Conservation (phyloP, 35 echinoderm and acorn worm genomes). For the Heliocidaris erythrogramma region DNA sequence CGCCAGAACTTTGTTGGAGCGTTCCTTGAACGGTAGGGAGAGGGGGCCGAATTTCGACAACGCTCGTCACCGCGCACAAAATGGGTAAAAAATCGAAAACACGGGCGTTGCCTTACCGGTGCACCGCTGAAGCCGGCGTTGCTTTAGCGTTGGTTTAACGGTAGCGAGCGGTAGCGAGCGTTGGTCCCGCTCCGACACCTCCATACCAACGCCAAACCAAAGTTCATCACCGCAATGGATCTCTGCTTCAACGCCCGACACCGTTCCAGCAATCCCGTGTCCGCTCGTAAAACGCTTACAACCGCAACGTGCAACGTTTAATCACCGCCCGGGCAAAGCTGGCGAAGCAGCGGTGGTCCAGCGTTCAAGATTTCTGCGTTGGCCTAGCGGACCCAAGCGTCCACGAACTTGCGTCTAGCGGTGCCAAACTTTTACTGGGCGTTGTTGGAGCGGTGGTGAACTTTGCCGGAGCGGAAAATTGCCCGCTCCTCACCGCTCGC, state of each 20-base stretch:
- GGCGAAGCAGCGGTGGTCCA: constrained; percentile 24
- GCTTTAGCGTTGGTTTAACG: constrained; percentile 33
- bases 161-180: constrained; percentile 40
- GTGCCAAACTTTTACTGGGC: constrained; percentile 16
- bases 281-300: constrained; percentile 41
- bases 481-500: constrained; percentile 22
- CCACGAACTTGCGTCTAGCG: constrained; percentile 17
- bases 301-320: constrained; percentile 37
- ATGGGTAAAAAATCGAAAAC: constrained; percentile 27
- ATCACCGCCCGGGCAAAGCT: constrained; percentile 37
- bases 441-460: constrained; percentile 36
- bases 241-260: constrained; percentile 26
- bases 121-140: constrained; percentile 27
- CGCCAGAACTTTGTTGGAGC: constrained; percentile 21
- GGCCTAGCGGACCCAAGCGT: constrained; percentile 29
- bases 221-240: constrained; percentile 17
- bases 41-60: constrained; percentile 41
- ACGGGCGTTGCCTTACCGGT: constrained; percentile 23
- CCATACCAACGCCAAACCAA: constrained; percentile 23
- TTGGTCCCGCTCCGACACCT: constrained; percentile 27
- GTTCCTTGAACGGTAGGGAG: constrained; percentile 29
- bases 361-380: constrained; percentile 38
- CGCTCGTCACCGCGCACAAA: constrained; percentile 40
- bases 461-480: constrained; percentile 34
- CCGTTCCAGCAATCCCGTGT: constrained; percentile 35